Evolutionary conservation across 2,797 vertebrate species (phyloP).

Genomic region (Eupleurogrammus muticus): DNA sequence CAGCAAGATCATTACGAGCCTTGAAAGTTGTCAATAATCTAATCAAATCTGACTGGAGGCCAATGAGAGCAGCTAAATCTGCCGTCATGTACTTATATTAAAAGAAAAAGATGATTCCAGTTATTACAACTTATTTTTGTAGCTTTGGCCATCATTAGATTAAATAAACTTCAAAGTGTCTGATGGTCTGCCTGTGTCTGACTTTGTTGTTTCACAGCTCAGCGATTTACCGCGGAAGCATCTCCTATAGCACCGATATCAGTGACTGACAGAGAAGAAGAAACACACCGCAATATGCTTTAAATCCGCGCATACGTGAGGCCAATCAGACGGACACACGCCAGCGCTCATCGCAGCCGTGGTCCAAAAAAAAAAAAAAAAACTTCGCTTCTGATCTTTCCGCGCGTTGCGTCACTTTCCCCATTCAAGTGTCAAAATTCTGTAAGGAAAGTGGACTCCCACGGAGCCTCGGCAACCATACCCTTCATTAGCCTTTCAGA

Average conservation of each 20-base stretch:
- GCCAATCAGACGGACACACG: conserved; percentile 31
- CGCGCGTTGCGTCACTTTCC: conserved; percentile 60
- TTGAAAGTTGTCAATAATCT: conserved; percentile 19
- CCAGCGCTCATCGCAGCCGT: conserved; percentile 15
- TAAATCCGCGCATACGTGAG: neutral
- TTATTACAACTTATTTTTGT: neutral
- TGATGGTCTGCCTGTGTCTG: too few relatives aligned
- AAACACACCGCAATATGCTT: too few relatives aligned
- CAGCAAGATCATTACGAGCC: neutral
- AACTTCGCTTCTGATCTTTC: conserved; percentile 63
- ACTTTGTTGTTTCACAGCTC: too few relatives aligned
- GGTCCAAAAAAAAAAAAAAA: conserved; percentile 26
- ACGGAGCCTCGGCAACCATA: conserved; percentile 36
- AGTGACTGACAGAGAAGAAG: too few relatives aligned
- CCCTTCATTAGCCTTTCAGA: conserved; percentile 59
- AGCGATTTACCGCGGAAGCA: neutral
- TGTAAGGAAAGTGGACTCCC: conserved; percentile 59
- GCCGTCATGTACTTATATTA: neutral
- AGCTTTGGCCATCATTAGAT: neutral
- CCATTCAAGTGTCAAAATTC: conserved; percentile 62
- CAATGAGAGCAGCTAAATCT: neutral
- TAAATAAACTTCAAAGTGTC: too few relatives aligned
- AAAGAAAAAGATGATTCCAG: neutral
- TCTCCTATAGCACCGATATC: too few relatives aligned
- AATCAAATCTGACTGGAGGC: conserved; percentile 14